These are phyloP conservation scores for Antedon mediterranea DNA, from an alignment of 53 echinoderm and acorn worm genomes.

Conservation along the genomic window DNA sequence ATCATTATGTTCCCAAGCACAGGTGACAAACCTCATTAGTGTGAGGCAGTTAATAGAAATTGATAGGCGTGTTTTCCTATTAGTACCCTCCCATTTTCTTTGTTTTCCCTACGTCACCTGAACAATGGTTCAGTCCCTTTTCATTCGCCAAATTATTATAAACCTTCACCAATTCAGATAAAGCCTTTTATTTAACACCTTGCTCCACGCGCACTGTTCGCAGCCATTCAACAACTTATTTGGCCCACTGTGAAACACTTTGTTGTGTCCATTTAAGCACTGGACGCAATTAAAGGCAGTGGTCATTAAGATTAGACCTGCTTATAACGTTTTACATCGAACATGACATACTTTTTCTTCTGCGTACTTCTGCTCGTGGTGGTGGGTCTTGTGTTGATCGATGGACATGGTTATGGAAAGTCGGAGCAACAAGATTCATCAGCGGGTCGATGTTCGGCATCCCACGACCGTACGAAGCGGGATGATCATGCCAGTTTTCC, in stretches of 20 bases:
- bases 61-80: not conserved
- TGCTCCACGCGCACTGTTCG: not conserved
- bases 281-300: not conserved
- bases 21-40: too few relatives aligned
- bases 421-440: not conserved
- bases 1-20: too few relatives aligned
- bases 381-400: not conserved
- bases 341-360: not conserved
- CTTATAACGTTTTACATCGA: not conserved
- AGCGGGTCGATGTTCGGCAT: not conserved
- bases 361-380: not conserved
- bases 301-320: not conserved
- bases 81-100: not conserved
- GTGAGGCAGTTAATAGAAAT: not conserved
- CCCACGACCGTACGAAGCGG: not conserved
- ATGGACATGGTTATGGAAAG: not conserved
- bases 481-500: not conserved
- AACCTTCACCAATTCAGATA: not conserved
- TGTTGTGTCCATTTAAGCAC: not conserved
- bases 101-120: not conserved
- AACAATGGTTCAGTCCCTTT: not conserved
- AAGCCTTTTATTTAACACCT: not conserved
- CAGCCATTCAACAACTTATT: not conserved
- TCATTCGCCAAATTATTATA: conserved; percentile 1
- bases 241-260: not conserved